Percentiles rank a stretch among this genome's conserved stretches.
phyloP scores from a whole-genome alignment of 2,888 invertebrate species.

The Clusia tigrina region DNA sequence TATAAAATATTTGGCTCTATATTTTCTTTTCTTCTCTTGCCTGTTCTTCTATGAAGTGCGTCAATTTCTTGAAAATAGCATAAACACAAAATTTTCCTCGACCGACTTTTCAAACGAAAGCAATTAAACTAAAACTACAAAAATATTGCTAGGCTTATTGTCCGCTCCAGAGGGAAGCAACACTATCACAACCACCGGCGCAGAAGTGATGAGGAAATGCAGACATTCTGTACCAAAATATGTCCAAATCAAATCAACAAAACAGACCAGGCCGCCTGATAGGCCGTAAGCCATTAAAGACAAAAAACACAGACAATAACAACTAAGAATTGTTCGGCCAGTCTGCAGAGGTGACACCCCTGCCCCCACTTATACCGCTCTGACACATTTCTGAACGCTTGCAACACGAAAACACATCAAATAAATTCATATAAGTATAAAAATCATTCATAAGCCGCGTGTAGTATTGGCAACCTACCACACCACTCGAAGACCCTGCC shows the following conservation, averaged over 20 bases:
- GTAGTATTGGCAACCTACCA: too few relatives aligned
- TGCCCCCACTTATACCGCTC: not conserved
- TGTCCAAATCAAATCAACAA: too few relatives aligned
- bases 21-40: too few relatives aligned
- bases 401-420: not conserved
- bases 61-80: too few relatives aligned
- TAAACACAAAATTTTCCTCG: too few relatives aligned
- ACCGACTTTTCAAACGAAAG: constrained; percentile 44
- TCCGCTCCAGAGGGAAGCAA: not conserved
- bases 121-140: too few relatives aligned
- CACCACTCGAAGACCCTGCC: too few relatives aligned
- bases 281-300: too few relatives aligned
- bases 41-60: too few relatives aligned
- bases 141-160: constrained; percentile 42
- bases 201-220: not conserved
- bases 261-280: not conserved
- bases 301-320: not conserved
- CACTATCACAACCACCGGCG: not conserved
- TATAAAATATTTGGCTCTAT: too few relatives aligned
- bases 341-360: not conserved
- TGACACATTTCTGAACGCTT: not conserved
- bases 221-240: not conserved
- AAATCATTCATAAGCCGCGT: constrained; percentile 6
- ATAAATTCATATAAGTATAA: too few relatives aligned
- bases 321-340: too few relatives aligned